phyloP scores from a whole-genome alignment of 2,113 vertebrate species.

The Muntiacus muntjak region DNA sequence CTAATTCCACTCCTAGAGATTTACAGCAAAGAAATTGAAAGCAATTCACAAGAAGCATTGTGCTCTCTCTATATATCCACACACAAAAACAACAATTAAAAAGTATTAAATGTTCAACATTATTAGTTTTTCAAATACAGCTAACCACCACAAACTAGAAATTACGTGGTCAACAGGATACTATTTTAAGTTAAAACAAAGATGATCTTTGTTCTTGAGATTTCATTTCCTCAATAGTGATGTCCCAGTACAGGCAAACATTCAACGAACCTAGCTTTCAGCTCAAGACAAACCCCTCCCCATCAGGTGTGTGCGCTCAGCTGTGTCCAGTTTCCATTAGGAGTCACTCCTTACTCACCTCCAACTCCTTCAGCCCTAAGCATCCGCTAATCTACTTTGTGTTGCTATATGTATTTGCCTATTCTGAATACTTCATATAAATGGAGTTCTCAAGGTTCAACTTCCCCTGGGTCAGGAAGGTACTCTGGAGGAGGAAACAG shows the following conservation, averaged over 20 bases:
- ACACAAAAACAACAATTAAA: background rate
- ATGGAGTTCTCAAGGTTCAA: background rate
- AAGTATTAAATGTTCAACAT: background rate
- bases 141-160: background rate
- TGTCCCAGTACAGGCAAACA: background rate
- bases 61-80: background rate
- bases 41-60: background rate
- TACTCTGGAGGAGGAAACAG: background rate
- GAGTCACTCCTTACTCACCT: background rate
- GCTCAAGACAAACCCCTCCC: background rate
- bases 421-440: background rate
- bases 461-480: background rate
- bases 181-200: conserved; percentile 15
- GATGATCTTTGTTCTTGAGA: background rate
- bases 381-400: background rate
- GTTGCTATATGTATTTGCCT: background rate
- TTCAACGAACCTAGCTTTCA: background rate
- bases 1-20: background rate
- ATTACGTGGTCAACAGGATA: background rate
- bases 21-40: background rate
- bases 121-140: background rate
- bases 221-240: background rate
- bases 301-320: background rate
- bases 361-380: background rate
- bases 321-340: background rate